Conservation (phyloP, 2,113 vertebrate genomes). For the Zootoca vivipara region DNA sequence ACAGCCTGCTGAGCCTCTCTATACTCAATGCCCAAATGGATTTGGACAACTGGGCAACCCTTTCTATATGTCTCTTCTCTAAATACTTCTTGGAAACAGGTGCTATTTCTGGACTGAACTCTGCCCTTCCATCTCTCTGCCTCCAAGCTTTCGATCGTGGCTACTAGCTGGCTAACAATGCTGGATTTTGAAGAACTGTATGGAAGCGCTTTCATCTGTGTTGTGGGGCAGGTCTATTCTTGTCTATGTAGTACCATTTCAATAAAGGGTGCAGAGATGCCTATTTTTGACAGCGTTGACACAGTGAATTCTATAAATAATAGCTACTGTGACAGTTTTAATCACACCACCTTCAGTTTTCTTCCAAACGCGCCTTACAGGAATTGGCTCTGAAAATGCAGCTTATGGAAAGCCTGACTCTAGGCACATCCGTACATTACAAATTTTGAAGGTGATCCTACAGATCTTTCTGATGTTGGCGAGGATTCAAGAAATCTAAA, state of each 20-base stretch:
- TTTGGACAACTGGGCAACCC: slow-evolving; percentile 36
- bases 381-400: not conserved
- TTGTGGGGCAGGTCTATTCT: not conserved
- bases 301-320: slow-evolving; percentile 4
- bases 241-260: not conserved
- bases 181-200: slow-evolving; percentile 7
- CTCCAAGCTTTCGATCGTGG: slow-evolving; percentile 40
- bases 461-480: not conserved
- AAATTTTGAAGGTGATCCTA: not conserved
- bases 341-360: not conserved
- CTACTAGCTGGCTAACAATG: slow-evolving; percentile 46
- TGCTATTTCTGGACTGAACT: slow-evolving; percentile 32
- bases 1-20: slow-evolving; percentile 19
- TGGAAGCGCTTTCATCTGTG: rapidly evolving
- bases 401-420: not conserved
- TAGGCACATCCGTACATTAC: not conserved
- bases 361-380: not conserved
- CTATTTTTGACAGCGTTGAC: slow-evolving; percentile 18
- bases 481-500: not conserved
- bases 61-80: slow-evolving; percentile 30
- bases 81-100: slow-evolving; percentile 46
- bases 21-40: slow-evolving; percentile 44
- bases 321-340: slow-evolving; percentile 39
- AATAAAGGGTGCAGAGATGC: slow-evolving; percentile 14
- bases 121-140: slow-evolving; percentile 16